Conservation (phyloP, 2,888 invertebrate genomes). For the Orthosia incerta region DNA sequence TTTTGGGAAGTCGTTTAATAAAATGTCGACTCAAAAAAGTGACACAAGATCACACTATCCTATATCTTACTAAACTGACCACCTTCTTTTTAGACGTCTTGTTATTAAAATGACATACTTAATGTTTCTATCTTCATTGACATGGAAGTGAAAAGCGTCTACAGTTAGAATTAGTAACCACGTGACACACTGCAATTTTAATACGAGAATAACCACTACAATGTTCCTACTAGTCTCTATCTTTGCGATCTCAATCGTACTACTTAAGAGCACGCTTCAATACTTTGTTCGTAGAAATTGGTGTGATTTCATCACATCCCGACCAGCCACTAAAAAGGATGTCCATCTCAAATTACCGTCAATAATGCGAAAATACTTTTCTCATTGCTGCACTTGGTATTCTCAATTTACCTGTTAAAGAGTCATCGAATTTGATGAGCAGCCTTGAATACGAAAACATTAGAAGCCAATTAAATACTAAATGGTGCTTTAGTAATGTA, state of each 20-base stretch:
- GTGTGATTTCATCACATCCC: slow-evolving; percentile 57
- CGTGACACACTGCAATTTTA: background rate
- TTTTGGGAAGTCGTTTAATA: too few species aligned
- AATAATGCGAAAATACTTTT: slow-evolving; percentile 70
- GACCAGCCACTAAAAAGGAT: slow-evolving; percentile 75
- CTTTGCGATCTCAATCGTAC: background rate
- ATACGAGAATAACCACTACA: background rate
- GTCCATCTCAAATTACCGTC: slow-evolving; percentile 76
- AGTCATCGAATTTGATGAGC: slow-evolving; percentile 47
- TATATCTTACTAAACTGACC: too few species aligned
- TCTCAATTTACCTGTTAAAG: slow-evolving; percentile 65
- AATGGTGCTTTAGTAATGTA: slow-evolving; percentile 4
- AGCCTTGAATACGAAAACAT: slow-evolving; percentile 31
- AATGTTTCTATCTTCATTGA: background rate
- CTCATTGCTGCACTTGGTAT: slow-evolving; percentile 62
- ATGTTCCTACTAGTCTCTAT: background rate
- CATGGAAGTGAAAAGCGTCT: background rate
- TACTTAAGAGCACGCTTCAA: slow-evolving; percentile 35
- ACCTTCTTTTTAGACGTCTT: too few species aligned
- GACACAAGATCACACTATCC: background rate
- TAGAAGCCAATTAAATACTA: slow-evolving; percentile 37
- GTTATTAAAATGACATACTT: too few species aligned
- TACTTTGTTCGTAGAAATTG: slow-evolving; percentile 45
- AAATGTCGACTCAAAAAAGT: background rate
- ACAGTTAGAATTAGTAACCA: background rate